Evolutionary conservation across 2,797 vertebrate species (phyloP).

Genomic region (Danionella dracula): DNA sequence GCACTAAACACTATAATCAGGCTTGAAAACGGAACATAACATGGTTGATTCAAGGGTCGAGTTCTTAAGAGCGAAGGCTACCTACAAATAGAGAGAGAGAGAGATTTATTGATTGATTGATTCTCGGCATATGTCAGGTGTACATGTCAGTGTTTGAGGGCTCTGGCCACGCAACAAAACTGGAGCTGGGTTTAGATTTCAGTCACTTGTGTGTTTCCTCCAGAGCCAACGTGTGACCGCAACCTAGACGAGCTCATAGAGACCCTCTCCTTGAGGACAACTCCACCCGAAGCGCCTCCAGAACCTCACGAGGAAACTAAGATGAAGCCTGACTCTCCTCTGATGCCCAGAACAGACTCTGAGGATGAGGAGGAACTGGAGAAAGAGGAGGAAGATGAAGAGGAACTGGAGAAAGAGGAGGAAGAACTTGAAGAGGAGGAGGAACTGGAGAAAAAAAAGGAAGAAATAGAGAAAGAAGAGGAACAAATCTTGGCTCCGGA

Average conservation of each 20-base stretch:
- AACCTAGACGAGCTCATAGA: conserved; percentile 81
- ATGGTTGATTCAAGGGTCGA: too few relatives aligned
- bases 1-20: too few relatives aligned
- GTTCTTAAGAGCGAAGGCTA: too few relatives aligned
- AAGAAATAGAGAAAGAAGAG: too few relatives aligned
- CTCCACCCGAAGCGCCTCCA: conserved; percentile 50
- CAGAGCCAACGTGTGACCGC: conserved; percentile 67
- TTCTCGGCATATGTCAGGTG: too few relatives aligned
- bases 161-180: too few relatives aligned
- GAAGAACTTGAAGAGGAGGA: conserved; percentile 34
- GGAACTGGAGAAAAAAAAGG: too few relatives aligned
- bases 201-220: conserved; percentile 30
- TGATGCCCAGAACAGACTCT: conserved; percentile 9
- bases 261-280: conserved; percentile 54
- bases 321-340: not conserved
- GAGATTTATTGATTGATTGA: too few relatives aligned
- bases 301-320: conserved; percentile 7
- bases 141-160: too few relatives aligned
- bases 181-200: not conserved
- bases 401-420: not conserved
- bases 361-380: conserved; percentile 45
- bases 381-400: not conserved
- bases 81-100: too few relatives aligned
- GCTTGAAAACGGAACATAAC: too few relatives aligned
- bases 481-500: conserved; percentile 30